Evolutionary conservation across 2,113 vertebrate species (phyloP), one percentile per base, ranked within the genome.

Genomic region (Bambusicola thoracicus): DNA sequence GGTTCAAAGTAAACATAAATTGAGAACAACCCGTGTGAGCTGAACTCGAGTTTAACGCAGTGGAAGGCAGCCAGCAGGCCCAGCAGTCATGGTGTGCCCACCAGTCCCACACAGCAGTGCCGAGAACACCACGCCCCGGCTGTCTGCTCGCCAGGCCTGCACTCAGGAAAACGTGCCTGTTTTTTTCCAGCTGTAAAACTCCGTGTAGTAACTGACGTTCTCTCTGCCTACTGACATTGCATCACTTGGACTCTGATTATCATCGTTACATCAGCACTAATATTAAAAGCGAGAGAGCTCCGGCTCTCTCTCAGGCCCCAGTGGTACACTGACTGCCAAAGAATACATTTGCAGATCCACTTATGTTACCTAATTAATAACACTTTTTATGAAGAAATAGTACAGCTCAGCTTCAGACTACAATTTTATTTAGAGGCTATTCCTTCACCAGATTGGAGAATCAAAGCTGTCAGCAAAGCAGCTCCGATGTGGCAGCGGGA

Each of bases 121-220:
- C 32, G 1, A 8, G 1, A 51, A 24, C 2, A 34, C 56, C 10
- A 6, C 0, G 8, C 13, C 55, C 12, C 30, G 7, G 4, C 32
- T n/a, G 55, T 27, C 86, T 79, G 59, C 43, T 69, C n/a, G 53
- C 84, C 48, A 66, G 87, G 75, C 65, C 80, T 62, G 87, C 79
- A 85, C 81, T 61, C 3, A 6, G 81, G 78, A 94, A 95, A 89
- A 89, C 66, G 21, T 91, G 93, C 78, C 90, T 73, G 78, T 12
- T 82, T 92, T 93, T 94, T 58, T 87, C 85, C 90, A 92, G 36
- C 79, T 58, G 13, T 19, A 82, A 81, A 24, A 19, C 6, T 18
- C 78, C 27, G 51, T 3, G 24, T 19, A 13, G 43, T 0, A 36
- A 78, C 61, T 66, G 62, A 91, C 70, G 72, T 21, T 48, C 55